Base-by-base conservation (phyloP, 2,113 vertebrate species). In the Odobenus rosmarus region DNA sequence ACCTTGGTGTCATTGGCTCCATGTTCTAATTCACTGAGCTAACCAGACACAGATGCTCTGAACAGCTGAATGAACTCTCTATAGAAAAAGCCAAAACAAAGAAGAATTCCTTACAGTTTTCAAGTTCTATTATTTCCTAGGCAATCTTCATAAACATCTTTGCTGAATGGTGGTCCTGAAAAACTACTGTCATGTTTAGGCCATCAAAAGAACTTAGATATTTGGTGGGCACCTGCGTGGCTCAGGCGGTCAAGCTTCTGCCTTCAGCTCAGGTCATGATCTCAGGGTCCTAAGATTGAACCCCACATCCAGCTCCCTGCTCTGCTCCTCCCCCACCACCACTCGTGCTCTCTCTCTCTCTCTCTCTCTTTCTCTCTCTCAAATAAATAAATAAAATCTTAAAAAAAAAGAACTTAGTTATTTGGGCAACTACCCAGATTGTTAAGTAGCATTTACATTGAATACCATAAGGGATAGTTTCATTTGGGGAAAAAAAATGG, bases 11-110 rank as follows among this genome's bases (percentile, higher is more conserved):
- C 76, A 21, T 53, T 3, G 0, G 62, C 39, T 46, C 51, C 61
- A 46, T 10, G 28, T 51, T 89, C n/a, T 96, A 88, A 88, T 97
- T 91, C 96, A 84, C 88, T 92, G 80, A 92, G 46, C 76, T 90
- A 95, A 97, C 69, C 23, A 94, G 69, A 64, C 81, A 71, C 84
- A 90, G 94, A 46, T 90, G 83, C 42, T 90, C 51, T 49, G 69
- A 49, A 71, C 80, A 87, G 57, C 83, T 77, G 87, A 95, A 64
- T n/a, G 77, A 79, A 57, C 5, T 51, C 24, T 86, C 83, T 23
- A 33, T 5, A 90, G 89, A 61, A 88, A 93, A 83, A 39, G 28
- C 9, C 81, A 39, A 90, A 85, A 36, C 16, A 87, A 53, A 92
- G 69, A 12, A 42, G 16, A 31, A 13, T 39, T 64, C 83, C n/a